Evolutionary conservation across 2,113 vertebrate species (phyloP).

Genomic region (Sinocyclocheilus grahami): DNA sequence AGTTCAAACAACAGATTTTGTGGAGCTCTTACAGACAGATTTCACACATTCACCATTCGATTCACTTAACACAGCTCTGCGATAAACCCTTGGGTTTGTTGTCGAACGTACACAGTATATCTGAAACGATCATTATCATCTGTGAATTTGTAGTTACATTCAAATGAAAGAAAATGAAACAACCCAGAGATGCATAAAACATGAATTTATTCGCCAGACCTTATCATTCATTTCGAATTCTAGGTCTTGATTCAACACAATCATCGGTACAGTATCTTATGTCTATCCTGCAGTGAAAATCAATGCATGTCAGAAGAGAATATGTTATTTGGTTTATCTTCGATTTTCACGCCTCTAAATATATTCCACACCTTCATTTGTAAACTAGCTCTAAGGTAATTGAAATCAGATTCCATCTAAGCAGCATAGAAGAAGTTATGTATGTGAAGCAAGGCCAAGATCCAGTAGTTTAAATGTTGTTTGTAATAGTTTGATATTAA

Average conservation of each 20-base stretch:
- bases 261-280: background rate
- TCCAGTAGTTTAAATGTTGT: conserved; percentile 6
- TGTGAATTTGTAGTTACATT: background rate
- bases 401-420: conserved; percentile 45
- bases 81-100: background rate
- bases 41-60: background rate
- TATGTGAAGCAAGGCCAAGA: conserved; percentile 14
- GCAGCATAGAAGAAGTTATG: background rate
- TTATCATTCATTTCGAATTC: background rate
- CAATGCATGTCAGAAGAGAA: conserved; percentile 31
- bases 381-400: conserved; percentile 52
- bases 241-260: background rate
- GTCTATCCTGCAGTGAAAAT: conserved; percentile 32
- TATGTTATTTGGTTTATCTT: conserved; percentile 51
- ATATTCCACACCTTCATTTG: conserved; percentile 57
- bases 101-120: background rate
- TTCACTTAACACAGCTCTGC: background rate
- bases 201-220: background rate
- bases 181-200: conserved; percentile 1
- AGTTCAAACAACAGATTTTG: background rate
- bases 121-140: background rate
- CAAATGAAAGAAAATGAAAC: background rate
- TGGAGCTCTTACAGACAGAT: too few species aligned
- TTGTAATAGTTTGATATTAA: background rate
- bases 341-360: conserved; percentile 55